Percentiles rank a stretch among this genome's conserved stretches.
Conservation (phyloP, 2,888 invertebrate genomes). For the Periphyllus acericola region DNA sequence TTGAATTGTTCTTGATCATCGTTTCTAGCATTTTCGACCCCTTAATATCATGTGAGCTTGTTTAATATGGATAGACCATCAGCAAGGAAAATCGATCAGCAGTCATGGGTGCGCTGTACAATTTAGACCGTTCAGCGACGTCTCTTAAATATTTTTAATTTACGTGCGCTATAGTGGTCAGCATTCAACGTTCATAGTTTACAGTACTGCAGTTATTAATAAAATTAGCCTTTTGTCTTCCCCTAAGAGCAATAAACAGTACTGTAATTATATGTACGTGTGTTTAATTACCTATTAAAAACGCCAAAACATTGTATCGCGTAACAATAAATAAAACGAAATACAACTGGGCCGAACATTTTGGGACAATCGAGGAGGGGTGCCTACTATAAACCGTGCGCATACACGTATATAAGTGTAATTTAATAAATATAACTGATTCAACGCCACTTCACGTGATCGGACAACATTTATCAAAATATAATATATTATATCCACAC, state of each 20-base stretch:
- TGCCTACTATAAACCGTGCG: background rate
- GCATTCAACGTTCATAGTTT: background rate
- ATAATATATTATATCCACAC: background rate
- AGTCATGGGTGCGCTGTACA: too few species aligned
- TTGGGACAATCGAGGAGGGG: background rate
- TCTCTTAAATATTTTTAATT: background rate
- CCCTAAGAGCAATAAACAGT: background rate
- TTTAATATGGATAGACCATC: background rate
- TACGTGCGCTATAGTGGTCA: background rate
- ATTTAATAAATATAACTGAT: slow-evolving; percentile 21
- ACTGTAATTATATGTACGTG: background rate
- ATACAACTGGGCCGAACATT: background rate
- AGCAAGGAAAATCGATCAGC: background rate
- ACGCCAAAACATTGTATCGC: background rate
- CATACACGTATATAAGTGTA: background rate
- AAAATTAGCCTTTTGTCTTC: background rate
- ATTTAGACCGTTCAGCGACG: background rate
- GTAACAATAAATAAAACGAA: background rate
- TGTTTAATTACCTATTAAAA: background rate
- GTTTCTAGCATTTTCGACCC: background rate
- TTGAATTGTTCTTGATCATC: background rate
- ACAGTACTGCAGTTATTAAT: background rate
- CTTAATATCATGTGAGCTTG: background rate
- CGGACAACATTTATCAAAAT: slow-evolving; percentile 37
- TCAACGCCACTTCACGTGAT: slow-evolving; percentile 28